Conservation (phyloP, 1,140 invertebrate genomes). For the Pissodes strobi region DNA sequence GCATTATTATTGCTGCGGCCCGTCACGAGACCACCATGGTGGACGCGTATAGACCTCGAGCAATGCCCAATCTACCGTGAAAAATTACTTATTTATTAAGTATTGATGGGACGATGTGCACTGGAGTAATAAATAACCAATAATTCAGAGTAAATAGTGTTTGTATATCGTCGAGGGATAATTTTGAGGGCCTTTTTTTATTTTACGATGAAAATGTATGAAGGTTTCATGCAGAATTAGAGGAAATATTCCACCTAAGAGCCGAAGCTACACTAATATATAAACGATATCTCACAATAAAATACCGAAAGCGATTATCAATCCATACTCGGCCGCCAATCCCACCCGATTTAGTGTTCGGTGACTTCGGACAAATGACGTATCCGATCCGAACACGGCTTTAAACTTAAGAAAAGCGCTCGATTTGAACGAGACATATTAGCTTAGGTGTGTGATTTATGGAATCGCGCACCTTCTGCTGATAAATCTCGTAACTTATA, state of each 20-base stretch:
- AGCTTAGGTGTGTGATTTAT: slow-evolving; percentile 36
- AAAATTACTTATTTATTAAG: too few species aligned
- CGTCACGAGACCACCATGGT: slow-evolving; percentile 3
- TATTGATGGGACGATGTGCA: too few species aligned
- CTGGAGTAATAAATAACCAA: too few species aligned
- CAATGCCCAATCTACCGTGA: too few species aligned
- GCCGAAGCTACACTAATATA: too few species aligned
- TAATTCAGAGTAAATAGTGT: too few species aligned
- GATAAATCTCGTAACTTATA: slow-evolving; percentile 33
- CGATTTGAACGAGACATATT: slow-evolving; percentile 40
- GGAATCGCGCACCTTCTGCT: slow-evolving; percentile 25
- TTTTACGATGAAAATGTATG: too few species aligned
- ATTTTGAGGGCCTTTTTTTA: too few species aligned
- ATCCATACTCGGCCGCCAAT: slow-evolving; percentile 26
- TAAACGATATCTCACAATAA: too few species aligned
- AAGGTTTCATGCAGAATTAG: too few species aligned
- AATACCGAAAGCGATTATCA: slow-evolving; percentile 2
- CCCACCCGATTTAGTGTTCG: slow-evolving; percentile 29
- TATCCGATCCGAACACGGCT: slow-evolving; percentile 35
- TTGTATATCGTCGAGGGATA: too few species aligned
- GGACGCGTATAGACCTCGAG: not conserved
- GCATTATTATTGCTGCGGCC: slow-evolving; percentile 2
- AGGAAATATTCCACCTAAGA: too few species aligned
- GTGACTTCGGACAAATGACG: slow-evolving; percentile 38
- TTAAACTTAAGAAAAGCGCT: slow-evolving; percentile 39